These are phyloP conservation scores for Erythrolamprus reginae DNA, from an alignment of 2,113 vertebrate genomes.

Conservation along the genomic window DNA sequence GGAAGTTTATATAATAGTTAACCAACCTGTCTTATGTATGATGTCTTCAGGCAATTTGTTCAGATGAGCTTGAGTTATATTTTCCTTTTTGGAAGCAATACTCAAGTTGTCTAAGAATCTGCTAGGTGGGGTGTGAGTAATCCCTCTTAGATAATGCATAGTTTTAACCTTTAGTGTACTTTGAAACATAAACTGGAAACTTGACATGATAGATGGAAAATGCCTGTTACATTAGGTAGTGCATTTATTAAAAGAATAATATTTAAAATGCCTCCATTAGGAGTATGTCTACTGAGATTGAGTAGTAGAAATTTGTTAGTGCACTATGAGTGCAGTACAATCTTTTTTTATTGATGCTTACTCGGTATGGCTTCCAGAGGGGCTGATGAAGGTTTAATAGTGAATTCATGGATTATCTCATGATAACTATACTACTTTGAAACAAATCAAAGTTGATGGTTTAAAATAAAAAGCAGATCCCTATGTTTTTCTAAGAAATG, in stretches of 20 bases:
- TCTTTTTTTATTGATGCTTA: background rate
- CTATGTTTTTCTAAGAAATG: background rate
- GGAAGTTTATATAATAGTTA: background rate
- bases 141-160: background rate
- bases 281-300: background rate
- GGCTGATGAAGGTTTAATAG: background rate
- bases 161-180: background rate
- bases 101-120: background rate
- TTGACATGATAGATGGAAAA: background rate
- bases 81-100: background rate
- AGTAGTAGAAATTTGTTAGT: background rate
- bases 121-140: rapidly evolving
- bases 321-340: too few relatives aligned
- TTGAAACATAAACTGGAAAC: background rate
- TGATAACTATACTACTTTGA: background rate
- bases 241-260: background rate
- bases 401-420: background rate
- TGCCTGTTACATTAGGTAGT: background rate
- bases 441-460: slow-evolving; percentile 9
- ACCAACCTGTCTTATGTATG: background rate
- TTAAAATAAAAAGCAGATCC: background rate
- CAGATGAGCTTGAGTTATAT: background rate
- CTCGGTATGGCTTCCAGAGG: background rate
- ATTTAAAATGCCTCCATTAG: background rate
- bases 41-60: background rate